Evolutionary conservation across 2,888 invertebrate genomes (phyloP).

Genomic region (Hypolimnas misippus): DNA sequence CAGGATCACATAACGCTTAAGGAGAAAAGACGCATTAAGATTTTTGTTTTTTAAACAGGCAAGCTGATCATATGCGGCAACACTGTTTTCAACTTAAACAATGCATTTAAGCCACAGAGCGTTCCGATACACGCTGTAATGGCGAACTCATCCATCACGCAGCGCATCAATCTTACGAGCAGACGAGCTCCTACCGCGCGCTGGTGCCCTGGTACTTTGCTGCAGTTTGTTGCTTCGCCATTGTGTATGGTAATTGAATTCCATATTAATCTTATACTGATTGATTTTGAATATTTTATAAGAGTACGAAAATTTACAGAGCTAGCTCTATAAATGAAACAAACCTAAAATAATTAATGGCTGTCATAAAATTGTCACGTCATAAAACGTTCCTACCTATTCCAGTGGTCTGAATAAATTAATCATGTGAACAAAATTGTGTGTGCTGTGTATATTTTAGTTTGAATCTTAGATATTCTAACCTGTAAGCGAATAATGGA

Average conservation of each 20-base stretch:
- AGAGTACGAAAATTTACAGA: neutral
- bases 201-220: constrained; percentile 64
- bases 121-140: constrained; percentile 39
- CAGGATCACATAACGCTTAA: neutral
- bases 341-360: no score
- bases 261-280: constrained; percentile 8
- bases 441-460: no score
- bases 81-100: constrained; percentile 19
- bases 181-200: constrained; percentile 58
- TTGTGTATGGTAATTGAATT: constrained; percentile 32
- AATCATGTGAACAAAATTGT: neutral
- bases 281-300: neutral
- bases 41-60: neutral
- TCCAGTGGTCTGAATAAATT: neutral
- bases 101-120: constrained; percentile 29
- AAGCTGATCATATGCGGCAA: constrained; percentile 7
- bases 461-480: no score
- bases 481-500: no score
- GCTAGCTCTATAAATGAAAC: no score
- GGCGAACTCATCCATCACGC: constrained; percentile 57
- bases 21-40: neutral
- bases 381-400: neutral
- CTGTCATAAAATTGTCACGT: neutral
- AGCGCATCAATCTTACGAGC: constrained; percentile 69
- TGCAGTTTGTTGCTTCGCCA: constrained; percentile 44